These are phyloP conservation scores for Saccopteryx bilineata DNA, from an alignment of 2,113 vertebrate genomes.

Conservation along the genomic window DNA sequence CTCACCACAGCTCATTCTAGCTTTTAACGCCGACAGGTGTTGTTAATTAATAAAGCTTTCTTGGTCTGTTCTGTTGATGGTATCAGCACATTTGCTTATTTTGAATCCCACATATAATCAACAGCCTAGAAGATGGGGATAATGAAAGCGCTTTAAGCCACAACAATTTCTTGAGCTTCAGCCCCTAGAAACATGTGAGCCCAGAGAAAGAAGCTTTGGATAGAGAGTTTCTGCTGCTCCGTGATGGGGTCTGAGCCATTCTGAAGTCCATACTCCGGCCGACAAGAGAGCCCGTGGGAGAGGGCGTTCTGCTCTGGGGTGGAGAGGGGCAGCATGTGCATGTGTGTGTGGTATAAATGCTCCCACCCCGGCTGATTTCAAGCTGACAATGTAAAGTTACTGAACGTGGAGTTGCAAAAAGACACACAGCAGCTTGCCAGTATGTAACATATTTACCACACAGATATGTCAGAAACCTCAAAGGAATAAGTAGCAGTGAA, in stretches of 20 bases:
- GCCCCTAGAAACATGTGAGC: not conserved
- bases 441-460: not conserved
- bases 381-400: not conserved
- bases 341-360: rapidly evolving
- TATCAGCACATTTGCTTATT: not conserved
- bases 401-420: not conserved
- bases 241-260: not conserved
- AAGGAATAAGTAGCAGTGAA: not conserved
- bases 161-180: conserved; percentile 2
- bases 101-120: conserved; percentile 43
- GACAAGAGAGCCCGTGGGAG: not conserved
- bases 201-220: not conserved
- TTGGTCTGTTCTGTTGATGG: not conserved
- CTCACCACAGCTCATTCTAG: not conserved
- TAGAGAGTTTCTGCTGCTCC: not conserved
- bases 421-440: not conserved
- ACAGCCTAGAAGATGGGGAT: conserved; percentile 1
- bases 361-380: rapidly evolving
- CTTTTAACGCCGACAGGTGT: not conserved
- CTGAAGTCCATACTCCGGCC: not conserved
- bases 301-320: not conserved
- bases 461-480: not conserved
- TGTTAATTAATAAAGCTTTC: not conserved
- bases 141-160: not conserved
- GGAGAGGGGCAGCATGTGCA: not conserved